phyloP scores from a whole-genome alignment of 2,797 vertebrate genomes.

The Podarcis lilfordi region DNA sequence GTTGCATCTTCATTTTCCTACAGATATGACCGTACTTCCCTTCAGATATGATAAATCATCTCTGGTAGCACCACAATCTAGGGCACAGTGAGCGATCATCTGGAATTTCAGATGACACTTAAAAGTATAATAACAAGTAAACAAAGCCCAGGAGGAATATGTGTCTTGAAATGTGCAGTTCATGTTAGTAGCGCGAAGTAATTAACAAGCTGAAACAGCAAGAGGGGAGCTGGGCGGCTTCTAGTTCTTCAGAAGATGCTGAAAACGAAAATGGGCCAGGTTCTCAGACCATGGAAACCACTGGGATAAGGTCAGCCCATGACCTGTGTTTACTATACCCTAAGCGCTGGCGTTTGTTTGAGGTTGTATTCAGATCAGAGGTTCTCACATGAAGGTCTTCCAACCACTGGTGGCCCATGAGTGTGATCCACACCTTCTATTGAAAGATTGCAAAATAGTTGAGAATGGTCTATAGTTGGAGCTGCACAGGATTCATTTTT shows the following conservation, averaged over 20 bases:
- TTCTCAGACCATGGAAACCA: slow-evolving; percentile 32
- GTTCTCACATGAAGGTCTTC: not conserved
- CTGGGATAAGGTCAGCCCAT: not conserved
- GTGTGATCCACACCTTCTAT: too few relatives aligned
- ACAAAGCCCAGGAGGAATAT: slow-evolving; percentile 64
- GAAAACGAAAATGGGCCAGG: slow-evolving; percentile 50
- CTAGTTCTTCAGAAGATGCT: not conserved
- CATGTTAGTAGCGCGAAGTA: slow-evolving; percentile 62
- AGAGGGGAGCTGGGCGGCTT: slow-evolving; percentile 30
- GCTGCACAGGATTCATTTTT: too few relatives aligned
- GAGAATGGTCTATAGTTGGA: too few relatives aligned
- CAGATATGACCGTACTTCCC: slow-evolving; percentile 55
- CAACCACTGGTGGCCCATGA: not conserved
- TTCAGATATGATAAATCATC: slow-evolving; percentile 65
- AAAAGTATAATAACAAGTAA: slow-evolving; percentile 66
- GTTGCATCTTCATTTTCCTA: slow-evolving; percentile 57
- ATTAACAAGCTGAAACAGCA: slow-evolving; percentile 62
- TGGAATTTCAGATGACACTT: slow-evolving; percentile 65
- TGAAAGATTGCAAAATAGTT: too few relatives aligned
- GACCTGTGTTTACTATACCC: not conserved
- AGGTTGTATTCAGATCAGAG: not conserved
- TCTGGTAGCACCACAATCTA: slow-evolving; percentile 42
- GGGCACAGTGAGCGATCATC: slow-evolving; percentile 53
- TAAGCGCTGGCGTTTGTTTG: not conserved
- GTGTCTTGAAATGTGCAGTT: slow-evolving; percentile 65